A percentile compares a stretch with the other conserved stretches of the same genome.
These are phyloP conservation scores for Muscicapa comitata DNA, from an alignment of 2,797 vertebrate species.

Conservation along the genomic window DNA sequence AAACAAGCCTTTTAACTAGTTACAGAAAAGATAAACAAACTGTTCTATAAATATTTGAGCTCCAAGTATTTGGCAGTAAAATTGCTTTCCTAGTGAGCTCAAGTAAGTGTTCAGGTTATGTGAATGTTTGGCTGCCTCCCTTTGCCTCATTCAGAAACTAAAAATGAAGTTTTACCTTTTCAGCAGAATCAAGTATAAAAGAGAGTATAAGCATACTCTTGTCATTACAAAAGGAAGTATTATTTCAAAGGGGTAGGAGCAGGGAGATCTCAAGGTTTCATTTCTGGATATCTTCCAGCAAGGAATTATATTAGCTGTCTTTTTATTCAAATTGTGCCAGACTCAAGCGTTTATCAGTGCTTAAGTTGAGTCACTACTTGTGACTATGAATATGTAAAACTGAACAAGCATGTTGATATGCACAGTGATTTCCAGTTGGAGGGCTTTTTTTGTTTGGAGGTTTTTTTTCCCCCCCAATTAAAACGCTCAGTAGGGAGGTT, in stretches of 20 bases:
- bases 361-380: not conserved
- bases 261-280: not conserved
- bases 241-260: not conserved
- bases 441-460: not conserved
- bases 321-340: not conserved
- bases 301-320: not conserved
- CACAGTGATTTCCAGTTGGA: not conserved
- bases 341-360: not conserved
- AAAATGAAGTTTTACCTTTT: not conserved
- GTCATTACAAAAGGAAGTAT: not conserved
- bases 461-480: not conserved
- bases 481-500: not conserved
- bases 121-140: not conserved
- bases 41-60: constrained; percentile 44
- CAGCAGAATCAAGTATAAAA: not conserved
- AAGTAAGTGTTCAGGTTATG: constrained; percentile 26
- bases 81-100: constrained; percentile 10
- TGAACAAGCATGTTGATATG: not conserved
- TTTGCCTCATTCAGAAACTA: constrained; percentile 27
- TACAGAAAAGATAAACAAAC: constrained; percentile 33
- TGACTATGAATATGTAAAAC: not conserved
- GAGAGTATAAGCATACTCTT: not conserved
- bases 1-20: constrained; percentile 12
- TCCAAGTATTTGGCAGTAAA: constrained; percentile 38
- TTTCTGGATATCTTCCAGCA: not conserved